A percentile compares a stretch with the other conserved stretches of the same genome.
These are phyloP conservation scores for Drosophila obscura DNA, from an alignment of 1,140 invertebrate genomes.

Conservation along the genomic window DNA sequence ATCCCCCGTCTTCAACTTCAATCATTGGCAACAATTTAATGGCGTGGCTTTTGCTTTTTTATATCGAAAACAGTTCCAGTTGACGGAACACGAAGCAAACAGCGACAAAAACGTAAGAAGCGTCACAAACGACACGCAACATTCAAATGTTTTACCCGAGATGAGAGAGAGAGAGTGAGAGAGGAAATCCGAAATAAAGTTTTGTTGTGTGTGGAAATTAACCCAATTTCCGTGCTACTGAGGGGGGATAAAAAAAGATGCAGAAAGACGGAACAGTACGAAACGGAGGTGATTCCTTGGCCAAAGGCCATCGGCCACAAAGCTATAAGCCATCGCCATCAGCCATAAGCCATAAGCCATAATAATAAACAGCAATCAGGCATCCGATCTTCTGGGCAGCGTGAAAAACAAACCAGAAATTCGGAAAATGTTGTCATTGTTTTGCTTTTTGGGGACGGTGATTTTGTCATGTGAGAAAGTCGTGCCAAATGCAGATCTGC, in stretches of 20 bases:
- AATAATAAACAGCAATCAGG: constrained; percentile 74
- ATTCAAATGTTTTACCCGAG: constrained; percentile 25
- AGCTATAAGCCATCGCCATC: not conserved
- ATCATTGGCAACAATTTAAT: constrained; percentile 29
- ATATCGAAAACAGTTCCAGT: constrained; percentile 38
- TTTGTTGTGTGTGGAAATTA: constrained; percentile 40
- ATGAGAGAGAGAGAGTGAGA: not conserved
- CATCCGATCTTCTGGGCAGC: constrained; percentile 44
- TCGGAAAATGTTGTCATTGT: constrained; percentile 57
- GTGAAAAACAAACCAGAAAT: constrained; percentile 30
- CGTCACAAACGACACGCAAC: constrained; percentile 30
- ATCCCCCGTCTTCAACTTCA: constrained; percentile 12
- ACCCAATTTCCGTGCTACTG: constrained; percentile 53
- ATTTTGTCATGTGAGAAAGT: constrained; percentile 73
- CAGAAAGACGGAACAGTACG: constrained; percentile 3
- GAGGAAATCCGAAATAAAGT: constrained; percentile 37
- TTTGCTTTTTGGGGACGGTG: constrained; percentile 24
- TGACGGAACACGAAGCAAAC: constrained; percentile 35
- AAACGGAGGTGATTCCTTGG: constrained; percentile 26
- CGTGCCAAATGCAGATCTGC: constrained; percentile 73
- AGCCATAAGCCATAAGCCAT: constrained; percentile 11
- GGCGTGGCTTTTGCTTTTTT: not conserved
- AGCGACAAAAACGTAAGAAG: not conserved
- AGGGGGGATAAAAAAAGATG: constrained; percentile 36
- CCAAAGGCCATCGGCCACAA: constrained; percentile 26